Base-by-base conservation (phyloP, 2,113 vertebrate genomes). In the Athene cunicularia region DNA sequence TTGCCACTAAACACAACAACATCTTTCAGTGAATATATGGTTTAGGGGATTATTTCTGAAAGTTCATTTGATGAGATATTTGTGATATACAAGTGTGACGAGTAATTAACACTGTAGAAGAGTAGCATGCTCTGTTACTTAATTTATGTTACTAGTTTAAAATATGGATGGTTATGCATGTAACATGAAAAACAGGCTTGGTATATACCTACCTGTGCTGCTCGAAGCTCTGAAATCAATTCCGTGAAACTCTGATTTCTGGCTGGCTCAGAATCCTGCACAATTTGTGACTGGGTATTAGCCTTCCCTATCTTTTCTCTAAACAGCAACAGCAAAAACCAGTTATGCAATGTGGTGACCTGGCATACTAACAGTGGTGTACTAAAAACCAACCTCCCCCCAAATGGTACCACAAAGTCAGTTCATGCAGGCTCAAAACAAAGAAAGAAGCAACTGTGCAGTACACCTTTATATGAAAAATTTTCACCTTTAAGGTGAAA, bases 251-350 rank as follows among this genome's bases (percentile, higher is more conserved):
- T 98, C 74, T 96, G 98, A 73, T 96, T 97, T 92, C 97, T 98
- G 90, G 83, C 86, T 95, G 96, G 50, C 35, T 97, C 88, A 62
- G 96, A 93, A 70, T 97, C 90, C 90, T 95, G 98, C 85, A 92
- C 33, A 32, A 91, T 80, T 86, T n/a, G 97, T 33, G 97, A 97
- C 26, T 97, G 95, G 41, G 68, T 85, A 50, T 24, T 97, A 72
- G 37, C 95, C 97, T 96, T 98, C 80, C 94, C 98, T 89, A 99
- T 9, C 90, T 99, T 98, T 89, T 99, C 98, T 97, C 99, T 99
- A 96, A 86, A 97, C 19, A 41, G 60, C 53, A 93, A 91, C 59
- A 88, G 68, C 93, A 95, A 95, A 72, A 95, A 9, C 17, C 27
- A 95, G 22, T 53, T 41, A 62, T 12, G 32, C 32, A 52, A 9